These are phyloP conservation scores for Phrynocephalus versicolor DNA, from an alignment of 2,113 vertebrate species.

Conservation along the genomic window DNA sequence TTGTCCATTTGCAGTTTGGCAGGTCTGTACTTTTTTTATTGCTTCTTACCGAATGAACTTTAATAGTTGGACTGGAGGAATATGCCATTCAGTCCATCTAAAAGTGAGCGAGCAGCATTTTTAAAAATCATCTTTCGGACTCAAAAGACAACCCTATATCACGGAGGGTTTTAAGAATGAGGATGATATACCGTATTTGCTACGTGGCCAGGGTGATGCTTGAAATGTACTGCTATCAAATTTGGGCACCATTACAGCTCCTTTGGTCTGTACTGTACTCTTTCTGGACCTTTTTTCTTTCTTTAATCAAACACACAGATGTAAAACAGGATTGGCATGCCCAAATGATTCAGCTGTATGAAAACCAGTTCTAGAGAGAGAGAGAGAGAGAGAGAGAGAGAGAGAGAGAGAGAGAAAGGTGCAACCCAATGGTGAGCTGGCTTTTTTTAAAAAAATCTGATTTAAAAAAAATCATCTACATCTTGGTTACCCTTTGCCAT, in stretches of 20 bases:
- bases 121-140: slow-evolving; percentile 2
- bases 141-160: background rate
- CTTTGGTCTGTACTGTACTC: slow-evolving; percentile 28
- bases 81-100: background rate
- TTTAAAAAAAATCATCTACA: background rate
- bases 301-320: background rate
- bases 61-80: background rate
- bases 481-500: background rate
- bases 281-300: background rate
- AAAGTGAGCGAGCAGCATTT: background rate
- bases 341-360: background rate
- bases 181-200: background rate
- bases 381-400: no score
- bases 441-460: no score
- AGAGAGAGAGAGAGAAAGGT: no score
- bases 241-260: slow-evolving; percentile 2
- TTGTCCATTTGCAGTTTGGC: background rate
- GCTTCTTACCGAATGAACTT: background rate
- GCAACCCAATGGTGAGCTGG: background rate
- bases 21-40: background rate
- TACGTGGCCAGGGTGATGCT: background rate
- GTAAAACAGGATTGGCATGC: background rate
- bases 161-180: background rate
- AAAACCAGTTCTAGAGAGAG: background rate
- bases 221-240: background rate